Evolutionary conservation across 2,113 vertebrate genomes (phyloP).

Genomic region (Nothobranchius furzeri): DNA sequence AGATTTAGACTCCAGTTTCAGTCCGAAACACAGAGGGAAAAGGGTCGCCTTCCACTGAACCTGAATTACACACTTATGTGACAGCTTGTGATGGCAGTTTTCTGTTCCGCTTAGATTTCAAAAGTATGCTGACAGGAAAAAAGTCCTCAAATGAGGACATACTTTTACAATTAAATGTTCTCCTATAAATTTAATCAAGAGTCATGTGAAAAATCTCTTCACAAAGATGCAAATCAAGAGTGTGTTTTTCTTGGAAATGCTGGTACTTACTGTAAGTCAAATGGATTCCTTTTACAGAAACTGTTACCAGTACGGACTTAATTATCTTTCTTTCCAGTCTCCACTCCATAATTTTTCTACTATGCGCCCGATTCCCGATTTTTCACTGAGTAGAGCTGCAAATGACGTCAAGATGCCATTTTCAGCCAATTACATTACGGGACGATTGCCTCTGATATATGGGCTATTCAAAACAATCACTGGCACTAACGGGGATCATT

Average conservation of each 20-base stretch:
- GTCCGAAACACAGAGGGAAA: slow-evolving; percentile 25
- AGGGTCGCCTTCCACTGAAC: slow-evolving; percentile 18
- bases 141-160: slow-evolving; percentile 31
- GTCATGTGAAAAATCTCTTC: slow-evolving; percentile 47
- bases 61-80: slow-evolving; percentile 43
- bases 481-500: slow-evolving; percentile 52
- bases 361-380: slow-evolving; percentile 51
- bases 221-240: slow-evolving; percentile 45
- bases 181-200: slow-evolving; percentile 52
- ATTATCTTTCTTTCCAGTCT: slow-evolving; percentile 57
- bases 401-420: slow-evolving; percentile 71
- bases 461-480: slow-evolving; percentile 68
- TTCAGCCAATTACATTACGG: slow-evolving; percentile 72
- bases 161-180: slow-evolving; percentile 29
- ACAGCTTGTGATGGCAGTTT: slow-evolving; percentile 12
- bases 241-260: slow-evolving; percentile 61
- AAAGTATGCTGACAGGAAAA: slow-evolving; percentile 10
- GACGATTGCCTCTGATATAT: slow-evolving; percentile 68
- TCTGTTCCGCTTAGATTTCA: slow-evolving; percentile 19
- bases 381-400: slow-evolving; percentile 37
- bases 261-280: slow-evolving; percentile 56
- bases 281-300: slow-evolving; percentile 62
- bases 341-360: slow-evolving; percentile 35
- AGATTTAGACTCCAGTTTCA: slow-evolving; percentile 34
- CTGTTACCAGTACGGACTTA: slow-evolving; percentile 50